A percentile compares a stretch with the other conserved stretches of the same genome.
phyloP scores from a whole-genome alignment of 1,140 invertebrate species.

The Archivesica marissinica region DNA sequence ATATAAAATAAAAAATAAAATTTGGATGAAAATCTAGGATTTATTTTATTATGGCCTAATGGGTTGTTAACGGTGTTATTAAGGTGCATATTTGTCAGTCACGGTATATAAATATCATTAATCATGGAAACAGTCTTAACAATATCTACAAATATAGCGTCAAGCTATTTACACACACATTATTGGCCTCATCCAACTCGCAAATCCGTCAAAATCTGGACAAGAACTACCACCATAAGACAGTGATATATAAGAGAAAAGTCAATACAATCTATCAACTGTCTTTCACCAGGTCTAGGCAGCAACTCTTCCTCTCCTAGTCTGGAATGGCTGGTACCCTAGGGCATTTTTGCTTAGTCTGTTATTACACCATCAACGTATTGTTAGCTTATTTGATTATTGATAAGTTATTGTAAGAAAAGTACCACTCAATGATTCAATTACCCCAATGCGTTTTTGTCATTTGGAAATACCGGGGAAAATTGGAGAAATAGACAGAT shows the following conservation, averaged over 20 bases:
- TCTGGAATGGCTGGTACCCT: not conserved
- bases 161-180: not conserved
- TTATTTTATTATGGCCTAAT: no score
- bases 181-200: not conserved
- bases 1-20: no score
- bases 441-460: not conserved
- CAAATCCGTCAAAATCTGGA: not conserved
- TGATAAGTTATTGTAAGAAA: constrained; percentile 17
- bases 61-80: no score
- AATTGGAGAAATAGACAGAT: not conserved
- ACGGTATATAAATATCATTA: no score
- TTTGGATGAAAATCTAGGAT: no score
- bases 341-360: constrained; percentile 18
- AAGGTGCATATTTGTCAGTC: no score
- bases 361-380: constrained; percentile 27
- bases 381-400: constrained; percentile 31
- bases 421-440: not conserved
- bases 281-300: not conserved
- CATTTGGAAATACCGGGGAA: constrained; percentile 6
- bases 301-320: not conserved
- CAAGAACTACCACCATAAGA: no score
- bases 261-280: constrained; percentile 11
- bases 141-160: not conserved
- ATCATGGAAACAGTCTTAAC: no score
- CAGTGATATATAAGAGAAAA: not conserved